Evolutionary conservation across 2,797 vertebrate genomes (phyloP).

Genomic region (Sebastes trivittatus): DNA sequence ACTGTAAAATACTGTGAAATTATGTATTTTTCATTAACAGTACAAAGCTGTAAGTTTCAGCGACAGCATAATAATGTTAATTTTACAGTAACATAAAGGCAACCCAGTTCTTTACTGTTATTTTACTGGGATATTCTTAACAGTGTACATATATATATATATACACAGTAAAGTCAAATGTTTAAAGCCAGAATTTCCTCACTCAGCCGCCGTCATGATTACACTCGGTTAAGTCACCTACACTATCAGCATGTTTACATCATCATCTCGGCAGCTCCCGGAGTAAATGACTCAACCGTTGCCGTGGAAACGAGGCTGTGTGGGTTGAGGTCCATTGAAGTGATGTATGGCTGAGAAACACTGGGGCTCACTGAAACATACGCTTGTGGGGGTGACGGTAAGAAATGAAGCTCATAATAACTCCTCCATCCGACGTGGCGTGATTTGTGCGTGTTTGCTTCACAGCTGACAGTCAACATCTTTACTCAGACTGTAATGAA

Average conservation of each 20-base stretch:
- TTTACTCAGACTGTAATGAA: not conserved
- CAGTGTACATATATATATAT: too few species aligned
- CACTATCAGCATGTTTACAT: slow-evolving; percentile 33
- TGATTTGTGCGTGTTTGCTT: not conserved
- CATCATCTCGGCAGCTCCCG: slow-evolving; percentile 17
- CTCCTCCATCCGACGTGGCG: not conserved
- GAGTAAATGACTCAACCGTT: slow-evolving; percentile 48
- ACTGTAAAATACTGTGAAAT: too few species aligned
- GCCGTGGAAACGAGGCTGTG: slow-evolving; percentile 29
- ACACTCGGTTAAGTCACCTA: slow-evolving; percentile 26
- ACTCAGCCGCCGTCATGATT: not conserved
- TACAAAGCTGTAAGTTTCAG: too few species aligned
- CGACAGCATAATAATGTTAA: too few species aligned
- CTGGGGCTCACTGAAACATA: not conserved
- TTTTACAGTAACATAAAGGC: too few species aligned
- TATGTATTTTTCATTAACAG: too few species aligned
- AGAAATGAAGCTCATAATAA: not conserved
- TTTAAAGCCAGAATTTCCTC: not conserved
- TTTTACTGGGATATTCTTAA: too few species aligned
- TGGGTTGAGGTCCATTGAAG: slow-evolving; percentile 21
- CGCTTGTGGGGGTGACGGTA: not conserved
- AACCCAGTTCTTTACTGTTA: too few species aligned
- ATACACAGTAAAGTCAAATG: not conserved
- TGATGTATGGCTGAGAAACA: slow-evolving; percentile 18
- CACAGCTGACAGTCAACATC: not conserved